phyloP scores from a whole-genome alignment of 2,113 vertebrate genomes.

The Phaethornis superciliosus region DNA sequence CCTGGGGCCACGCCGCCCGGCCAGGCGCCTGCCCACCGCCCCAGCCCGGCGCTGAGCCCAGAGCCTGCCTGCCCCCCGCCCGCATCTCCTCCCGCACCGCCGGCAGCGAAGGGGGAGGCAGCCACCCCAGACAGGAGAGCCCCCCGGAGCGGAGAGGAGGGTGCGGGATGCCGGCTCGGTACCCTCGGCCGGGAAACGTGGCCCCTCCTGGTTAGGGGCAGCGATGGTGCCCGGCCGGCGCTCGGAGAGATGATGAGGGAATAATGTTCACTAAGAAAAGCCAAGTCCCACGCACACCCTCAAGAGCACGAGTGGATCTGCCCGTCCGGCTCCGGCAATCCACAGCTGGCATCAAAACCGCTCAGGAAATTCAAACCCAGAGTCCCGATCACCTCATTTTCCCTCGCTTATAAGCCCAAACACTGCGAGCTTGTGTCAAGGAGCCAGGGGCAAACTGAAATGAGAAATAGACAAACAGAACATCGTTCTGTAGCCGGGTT shows the following conservation, averaged over 20 bases:
- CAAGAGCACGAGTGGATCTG: neutral
- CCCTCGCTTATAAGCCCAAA: neutral
- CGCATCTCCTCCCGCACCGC: neutral
- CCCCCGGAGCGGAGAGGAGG: neutral
- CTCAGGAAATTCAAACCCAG: neutral
- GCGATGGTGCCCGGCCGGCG: neutral
- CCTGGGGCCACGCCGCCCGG: conserved; percentile 68
- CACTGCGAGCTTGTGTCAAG: neutral
- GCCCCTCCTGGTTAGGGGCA: neutral
- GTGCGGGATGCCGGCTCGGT: neutral
- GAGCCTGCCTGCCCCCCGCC: neutral
- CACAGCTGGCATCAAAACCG: neutral
- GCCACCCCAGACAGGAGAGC: neutral
- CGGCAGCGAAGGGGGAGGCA: neutral
- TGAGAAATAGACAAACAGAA: neutral
- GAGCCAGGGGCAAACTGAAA: neutral
- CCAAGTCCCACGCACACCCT: neutral
- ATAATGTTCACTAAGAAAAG: neutral
- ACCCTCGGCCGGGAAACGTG: neutral
- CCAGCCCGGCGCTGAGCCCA: neutral
- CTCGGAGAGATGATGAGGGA: neutral
- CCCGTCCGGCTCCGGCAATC: neutral
- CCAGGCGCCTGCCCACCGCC: conserved; percentile 27
- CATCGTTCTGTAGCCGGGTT: neutral
- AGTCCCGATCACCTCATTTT: neutral